Base-by-base conservation (phyloP, 1,140 invertebrate genomes). In the Dolichoris vasculosae region DNA sequence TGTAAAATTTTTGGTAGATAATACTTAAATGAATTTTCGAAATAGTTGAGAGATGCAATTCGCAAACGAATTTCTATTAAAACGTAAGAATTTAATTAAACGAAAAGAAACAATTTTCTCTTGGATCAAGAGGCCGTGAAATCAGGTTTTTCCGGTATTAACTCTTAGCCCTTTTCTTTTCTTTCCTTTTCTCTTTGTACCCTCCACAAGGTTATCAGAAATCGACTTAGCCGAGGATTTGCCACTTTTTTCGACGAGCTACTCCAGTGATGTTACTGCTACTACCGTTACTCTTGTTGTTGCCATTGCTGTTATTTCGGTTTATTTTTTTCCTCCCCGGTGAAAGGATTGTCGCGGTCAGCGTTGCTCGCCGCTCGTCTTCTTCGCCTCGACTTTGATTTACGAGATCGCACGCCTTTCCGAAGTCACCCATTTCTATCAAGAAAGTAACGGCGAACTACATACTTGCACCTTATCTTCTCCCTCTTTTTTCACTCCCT, bases 11-110 rank as follows among this genome's bases (percentile, higher is more conserved):
- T 35, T 7, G 43, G n/a, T 46, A 38, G 9, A n/a, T n/a, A 77
- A 79, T 81, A 81, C 43, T 81, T 63, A 38, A 32, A 81, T 40
- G 51, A 13, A 82, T 82, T 82, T 82, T 77, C 59, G 51, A 85
- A 76, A 85, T 82, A 82, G 79, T 85, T 82, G 69, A 82, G 38
- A 32, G 67, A 40, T 71, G 55, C 48, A 43, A 55, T 81, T 81
- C 32, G 26, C 67, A 51, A 78, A 71, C 40, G 40, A 67, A 59
- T 84, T 84, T 79, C 64, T 63, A 84, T 84, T 73, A 84, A 76
- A 81, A 75, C 51, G 83, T 76, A 85, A 85, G 84, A 85, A 85
- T 85, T 85, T 85, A 75, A 85, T 85, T 82, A 81, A 85, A 81
- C 69, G 84, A 85, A 85, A 85, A 85, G 79, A 82, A 75, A 76